Percentiles rank a stretch among this genome's conserved stretches.
Conservation (phyloP, 1,140 invertebrate species). For the Theocolax elegans region DNA sequence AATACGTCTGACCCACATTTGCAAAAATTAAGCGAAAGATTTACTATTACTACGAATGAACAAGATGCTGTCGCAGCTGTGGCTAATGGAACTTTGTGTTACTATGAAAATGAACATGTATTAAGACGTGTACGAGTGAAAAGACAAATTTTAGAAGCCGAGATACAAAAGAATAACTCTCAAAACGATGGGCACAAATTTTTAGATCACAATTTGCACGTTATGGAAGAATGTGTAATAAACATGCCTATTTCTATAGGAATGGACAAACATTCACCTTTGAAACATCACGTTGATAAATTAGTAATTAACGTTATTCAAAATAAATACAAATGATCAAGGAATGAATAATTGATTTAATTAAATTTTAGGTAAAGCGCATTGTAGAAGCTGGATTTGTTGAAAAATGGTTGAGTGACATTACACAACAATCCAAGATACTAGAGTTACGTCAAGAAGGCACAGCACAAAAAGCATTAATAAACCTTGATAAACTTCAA, state of each 20-base stretch:
- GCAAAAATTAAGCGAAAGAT: conserved; percentile 75
- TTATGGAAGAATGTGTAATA: conserved; percentile 83
- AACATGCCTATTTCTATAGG: conserved; percentile 84
- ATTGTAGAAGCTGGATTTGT: conserved; percentile 81
- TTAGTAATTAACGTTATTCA: conserved; percentile 59
- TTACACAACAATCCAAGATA: conserved; percentile 70
- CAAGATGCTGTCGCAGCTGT: conserved; percentile 73
- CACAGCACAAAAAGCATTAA: conserved; percentile 74
- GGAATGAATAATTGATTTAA: no score
- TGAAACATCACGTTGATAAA: conserved; percentile 77
- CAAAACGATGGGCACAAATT: conserved; percentile 28
- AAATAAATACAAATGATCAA: background rate
- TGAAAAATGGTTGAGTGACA: conserved; percentile 82
- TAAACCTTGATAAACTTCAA: conserved; percentile 81
- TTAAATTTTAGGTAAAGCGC: conserved; percentile 67
- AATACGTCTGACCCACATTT: conserved; percentile 74
- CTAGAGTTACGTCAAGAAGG: conserved; percentile 64
- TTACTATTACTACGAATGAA: conserved; percentile 71
- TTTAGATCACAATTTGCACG: conserved; percentile 74
- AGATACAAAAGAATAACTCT: conserved; percentile 47
- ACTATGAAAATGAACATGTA: conserved; percentile 83
- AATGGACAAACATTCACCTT: conserved; percentile 82
- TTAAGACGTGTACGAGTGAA: conserved; percentile 73
- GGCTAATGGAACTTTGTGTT: conserved; percentile 76
- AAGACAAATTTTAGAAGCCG: conserved; percentile 64